Base-by-base conservation (phyloP, 37 sponge, comb jelly and placozoan genomes). In the Aplysina aerophoba region DNA sequence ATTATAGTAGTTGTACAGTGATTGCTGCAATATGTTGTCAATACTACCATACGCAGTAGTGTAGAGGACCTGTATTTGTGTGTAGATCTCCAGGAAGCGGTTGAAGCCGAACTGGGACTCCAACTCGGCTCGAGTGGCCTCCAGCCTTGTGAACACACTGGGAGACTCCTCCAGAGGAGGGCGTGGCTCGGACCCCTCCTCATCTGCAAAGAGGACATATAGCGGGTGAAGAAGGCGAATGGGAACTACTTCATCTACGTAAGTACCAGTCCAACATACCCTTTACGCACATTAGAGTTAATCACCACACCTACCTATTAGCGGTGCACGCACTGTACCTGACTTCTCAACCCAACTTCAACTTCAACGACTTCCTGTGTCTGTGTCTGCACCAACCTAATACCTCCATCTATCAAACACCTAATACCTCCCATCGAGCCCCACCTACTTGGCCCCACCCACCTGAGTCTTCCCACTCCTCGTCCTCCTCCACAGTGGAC, bases 41-140 rank as follows among this genome's bases (percentile, higher is more conserved):
- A n/a, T n/a, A n/a, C n/a, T n/a, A n/a, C n/a, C n/a, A n/a, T n/a
- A n/a, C n/a, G n/a, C 24, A 25, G 28, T 11, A 11, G 28, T 30
- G 28, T 28, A n/a, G n/a, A n/a, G n/a, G n/a, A 97, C 97, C 90
- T 95, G 93, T 36, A 94, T 83, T 31, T 90, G 71, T 0, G 79
- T 69, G 80, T 97, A 97, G 21, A 91, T 93, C 19, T 91, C 69
- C 30, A 97, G 59, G 61, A 97, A 84, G 1, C 67, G 34, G 77
- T 85, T 89, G 41, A 90, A 50, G 0, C 97, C 96, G 19, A 97
- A 60, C 68, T 84, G 37, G 50, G n/a, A 69, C 79, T 97, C 97
- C 69, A 97, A 85, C 27, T 71, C 79, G 8, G 73, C 83, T 60
- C 97, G 66, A 4, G 93, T 93, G 81, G 80, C 82, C 86, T 97